phyloP scores from a whole-genome alignment of 30 jellyfish, hydroid and myxozoan genomes.

The Turritopsis rubra region DNA sequence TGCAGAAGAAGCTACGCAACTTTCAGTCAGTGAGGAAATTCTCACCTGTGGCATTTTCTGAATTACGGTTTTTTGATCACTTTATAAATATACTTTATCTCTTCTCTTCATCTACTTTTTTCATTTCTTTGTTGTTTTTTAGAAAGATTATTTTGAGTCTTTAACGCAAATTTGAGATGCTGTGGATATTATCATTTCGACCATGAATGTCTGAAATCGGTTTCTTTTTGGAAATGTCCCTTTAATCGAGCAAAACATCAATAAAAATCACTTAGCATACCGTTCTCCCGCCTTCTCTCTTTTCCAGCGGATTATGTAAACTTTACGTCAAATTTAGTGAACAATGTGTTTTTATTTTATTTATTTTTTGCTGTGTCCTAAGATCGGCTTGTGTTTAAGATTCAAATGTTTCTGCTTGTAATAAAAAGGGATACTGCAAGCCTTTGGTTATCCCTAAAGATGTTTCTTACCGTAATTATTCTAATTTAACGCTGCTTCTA shows the following conservation, averaged over 20 bases:
- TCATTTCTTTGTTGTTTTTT: neutral
- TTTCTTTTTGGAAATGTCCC: neutral
- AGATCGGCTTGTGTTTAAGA: neutral
- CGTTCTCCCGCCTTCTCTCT: neutral
- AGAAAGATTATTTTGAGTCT: neutral
- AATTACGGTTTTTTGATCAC: neutral
- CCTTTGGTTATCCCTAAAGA: neutral
- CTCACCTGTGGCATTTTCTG: neutral
- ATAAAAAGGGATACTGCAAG: neutral
- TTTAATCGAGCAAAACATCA: neutral
- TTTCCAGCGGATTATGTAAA: neutral
- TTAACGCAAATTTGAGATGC: neutral
- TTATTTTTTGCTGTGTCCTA: neutral
- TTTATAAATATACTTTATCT: neutral
- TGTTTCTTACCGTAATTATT: neutral
- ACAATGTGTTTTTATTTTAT: neutral
- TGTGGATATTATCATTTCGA: neutral
- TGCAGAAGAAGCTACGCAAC: neutral
- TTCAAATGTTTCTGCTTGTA: neutral
- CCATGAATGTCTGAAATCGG: neutral
- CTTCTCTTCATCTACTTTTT: neutral
- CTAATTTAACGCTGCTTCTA: neutral
- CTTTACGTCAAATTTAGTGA: neutral
- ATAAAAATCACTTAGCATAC: neutral
- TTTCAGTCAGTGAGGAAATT: neutral